Conservation (phyloP, 2,888 invertebrate species). For the Lycia hirtaria region DNA sequence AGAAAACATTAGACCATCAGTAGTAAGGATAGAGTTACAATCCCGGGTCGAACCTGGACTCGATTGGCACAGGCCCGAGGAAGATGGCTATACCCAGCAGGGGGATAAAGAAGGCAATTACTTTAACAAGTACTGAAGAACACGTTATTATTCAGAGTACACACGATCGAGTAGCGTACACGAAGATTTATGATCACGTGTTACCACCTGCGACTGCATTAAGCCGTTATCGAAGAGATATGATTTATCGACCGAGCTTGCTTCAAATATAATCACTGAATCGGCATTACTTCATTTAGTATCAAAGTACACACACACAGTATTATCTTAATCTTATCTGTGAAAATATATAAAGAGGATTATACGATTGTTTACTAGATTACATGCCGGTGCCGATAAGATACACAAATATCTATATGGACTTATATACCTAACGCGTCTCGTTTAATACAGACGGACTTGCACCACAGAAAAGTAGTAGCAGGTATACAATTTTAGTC, state of each 20-base stretch:
- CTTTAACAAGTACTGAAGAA: too few species aligned
- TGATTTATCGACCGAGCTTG: conserved; percentile 10
- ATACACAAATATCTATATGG: conserved; percentile 1
- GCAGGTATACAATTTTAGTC: too few species aligned
- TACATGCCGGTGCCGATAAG: conserved; percentile 13
- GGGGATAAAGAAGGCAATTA: too few species aligned
- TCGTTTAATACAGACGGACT: too few species aligned
- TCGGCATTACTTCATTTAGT: conserved; percentile 16
- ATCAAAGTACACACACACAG: conserved; percentile 10
- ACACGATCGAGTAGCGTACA: not conserved
- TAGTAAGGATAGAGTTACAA: too few species aligned
- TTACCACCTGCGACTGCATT: conserved; percentile 2
- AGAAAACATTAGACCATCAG: too few species aligned
- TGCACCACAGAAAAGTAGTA: too few species aligned
- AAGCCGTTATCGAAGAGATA: conserved; percentile 2
- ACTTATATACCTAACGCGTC: conserved; percentile 4
- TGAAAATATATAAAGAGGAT: conserved; percentile 26
- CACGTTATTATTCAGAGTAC: too few species aligned
- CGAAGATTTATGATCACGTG: not conserved
- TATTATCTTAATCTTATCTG: conserved; percentile 17
- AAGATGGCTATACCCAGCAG: too few species aligned
- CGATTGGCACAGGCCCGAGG: too few species aligned
- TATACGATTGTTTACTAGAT: conserved; percentile 25
- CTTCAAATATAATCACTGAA: conserved; percentile 22
- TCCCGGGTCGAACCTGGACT: too few species aligned